phyloP scores from a whole-genome alignment of 2,888 invertebrate genomes.

The Drosophila leonis region DNA sequence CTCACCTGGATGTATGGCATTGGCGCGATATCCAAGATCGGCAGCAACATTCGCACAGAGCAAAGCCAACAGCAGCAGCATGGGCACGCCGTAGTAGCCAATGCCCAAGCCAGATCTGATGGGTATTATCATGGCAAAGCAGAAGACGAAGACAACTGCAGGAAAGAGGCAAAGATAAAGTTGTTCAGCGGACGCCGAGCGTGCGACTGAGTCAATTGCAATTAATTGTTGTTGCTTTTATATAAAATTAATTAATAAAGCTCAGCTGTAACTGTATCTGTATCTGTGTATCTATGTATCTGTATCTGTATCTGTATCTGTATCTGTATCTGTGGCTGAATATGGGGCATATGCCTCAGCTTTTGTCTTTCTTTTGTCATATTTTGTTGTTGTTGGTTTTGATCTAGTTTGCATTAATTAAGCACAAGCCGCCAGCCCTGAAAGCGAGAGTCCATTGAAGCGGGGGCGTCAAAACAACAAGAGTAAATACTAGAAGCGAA shows the following conservation, averaged over 20 bases:
- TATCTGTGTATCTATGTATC: constrained; percentile 10
- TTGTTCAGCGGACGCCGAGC: constrained; percentile 54
- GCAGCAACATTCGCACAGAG: constrained; percentile 41
- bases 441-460: constrained; percentile 64
- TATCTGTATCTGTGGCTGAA: constrained; percentile 16
- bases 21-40: constrained; percentile 79
- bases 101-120: constrained; percentile 15
- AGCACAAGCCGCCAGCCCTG: constrained; percentile 48
- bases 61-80: constrained; percentile 46
- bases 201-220: constrained; percentile 81
- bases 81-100: constrained; percentile 11
- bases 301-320: constrained; percentile 3
- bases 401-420: constrained; percentile 71
- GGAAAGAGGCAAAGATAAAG: not conserved
- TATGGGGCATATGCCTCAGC: constrained; percentile 49
- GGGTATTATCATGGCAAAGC: constrained; percentile 12
- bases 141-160: not conserved
- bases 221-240: constrained; percentile 84
- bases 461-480: constrained; percentile 17
- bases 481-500: not conserved
- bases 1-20: constrained; percentile 80
- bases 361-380: constrained; percentile 4
- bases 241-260: constrained; percentile 82
- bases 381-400: constrained; percentile 13
- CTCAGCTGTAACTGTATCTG: constrained; percentile 18